These are phyloP conservation scores for Rhamphomyia laevipes DNA, from an alignment of 2,888 invertebrate genomes.

Conservation along the genomic window DNA sequence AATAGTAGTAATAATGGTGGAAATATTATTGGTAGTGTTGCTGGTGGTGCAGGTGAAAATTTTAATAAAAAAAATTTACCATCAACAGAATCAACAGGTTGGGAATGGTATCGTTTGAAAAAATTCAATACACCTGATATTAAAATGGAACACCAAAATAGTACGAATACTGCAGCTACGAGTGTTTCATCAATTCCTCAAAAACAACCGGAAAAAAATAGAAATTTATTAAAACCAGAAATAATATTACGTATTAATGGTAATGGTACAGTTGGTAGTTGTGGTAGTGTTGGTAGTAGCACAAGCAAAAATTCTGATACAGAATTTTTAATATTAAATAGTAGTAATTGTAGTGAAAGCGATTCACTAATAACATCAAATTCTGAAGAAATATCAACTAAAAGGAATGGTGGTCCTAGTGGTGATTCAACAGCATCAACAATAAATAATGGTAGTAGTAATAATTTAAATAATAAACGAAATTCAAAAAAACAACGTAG, in stretches of 20 bases:
- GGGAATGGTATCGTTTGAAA: conserved; percentile 37
- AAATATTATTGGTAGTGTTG: no score
- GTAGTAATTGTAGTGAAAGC: conserved; percentile 25
- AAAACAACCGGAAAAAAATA: neutral
- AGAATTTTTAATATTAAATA: conserved; percentile 18
- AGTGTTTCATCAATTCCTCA: conserved; percentile 8
- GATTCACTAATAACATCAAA: conserved; percentile 29
- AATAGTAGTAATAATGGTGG: neutral
- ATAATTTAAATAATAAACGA: conserved; percentile 27
- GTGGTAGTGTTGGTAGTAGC: neutral
- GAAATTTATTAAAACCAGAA: neutral
- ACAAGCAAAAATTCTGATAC: neutral
- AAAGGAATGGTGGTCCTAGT: neutral
- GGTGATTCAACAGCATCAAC: conserved; percentile 8
- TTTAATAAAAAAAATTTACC: conserved; percentile 20
- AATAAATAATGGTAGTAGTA: conserved; percentile 21
- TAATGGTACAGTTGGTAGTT: neutral
- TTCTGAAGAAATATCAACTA: neutral
- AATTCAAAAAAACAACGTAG: conserved; percentile 48
- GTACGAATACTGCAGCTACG: conserved; percentile 2
- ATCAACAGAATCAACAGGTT: conserved; percentile 34
- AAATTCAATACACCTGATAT: conserved; percentile 15
- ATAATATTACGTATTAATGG: neutral
- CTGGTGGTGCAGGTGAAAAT: conserved; percentile 6
- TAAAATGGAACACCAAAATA: no score